phyloP scores from a whole-genome alignment of 2,797 vertebrate species.

The Miichthys miiuy region DNA sequence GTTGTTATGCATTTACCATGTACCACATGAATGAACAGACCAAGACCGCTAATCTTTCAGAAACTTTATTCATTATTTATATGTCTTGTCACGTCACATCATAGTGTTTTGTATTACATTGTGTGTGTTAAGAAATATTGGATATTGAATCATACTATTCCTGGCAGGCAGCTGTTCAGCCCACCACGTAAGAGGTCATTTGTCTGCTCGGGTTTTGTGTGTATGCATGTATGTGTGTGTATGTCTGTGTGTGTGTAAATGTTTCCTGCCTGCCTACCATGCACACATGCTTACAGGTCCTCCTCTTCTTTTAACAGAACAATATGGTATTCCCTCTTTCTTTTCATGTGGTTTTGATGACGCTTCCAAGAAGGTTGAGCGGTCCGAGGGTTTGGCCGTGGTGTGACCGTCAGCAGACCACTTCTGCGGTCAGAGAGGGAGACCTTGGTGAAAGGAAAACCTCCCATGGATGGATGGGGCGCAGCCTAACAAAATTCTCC shows the following conservation, averaged over 20 bases:
- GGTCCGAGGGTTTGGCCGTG: constrained; percentile 72
- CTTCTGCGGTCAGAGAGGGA: constrained; percentile 80
- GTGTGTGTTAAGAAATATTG: too few relatives aligned
- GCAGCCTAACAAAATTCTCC: constrained; percentile 74
- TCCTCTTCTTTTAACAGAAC: constrained; percentile 63
- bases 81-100: not conserved
- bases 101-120: not conserved
- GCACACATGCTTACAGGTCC: constrained; percentile 45
- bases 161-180: constrained; percentile 52
- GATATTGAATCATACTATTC: constrained; percentile 26
- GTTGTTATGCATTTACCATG: not conserved
- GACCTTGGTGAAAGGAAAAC: constrained; percentile 80
- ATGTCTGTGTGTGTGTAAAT: constrained; percentile 32
- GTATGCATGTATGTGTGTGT: constrained; percentile 10
- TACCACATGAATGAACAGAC: not conserved
- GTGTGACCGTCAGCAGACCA: constrained; percentile 79
- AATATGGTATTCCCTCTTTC: constrained; percentile 73
- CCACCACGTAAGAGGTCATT: constrained; percentile 59
- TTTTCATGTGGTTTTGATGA: constrained; percentile 80
- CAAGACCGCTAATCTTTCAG: not conserved
- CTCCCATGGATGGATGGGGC: constrained; percentile 65
- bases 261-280: constrained; percentile 42
- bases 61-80: too few relatives aligned
- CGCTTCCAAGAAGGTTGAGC: constrained; percentile 80
- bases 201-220: constrained; percentile 38